These are phyloP conservation scores for Andrena minutula DNA, from an alignment of 2,888 invertebrate genomes.

Conservation along the genomic window DNA sequence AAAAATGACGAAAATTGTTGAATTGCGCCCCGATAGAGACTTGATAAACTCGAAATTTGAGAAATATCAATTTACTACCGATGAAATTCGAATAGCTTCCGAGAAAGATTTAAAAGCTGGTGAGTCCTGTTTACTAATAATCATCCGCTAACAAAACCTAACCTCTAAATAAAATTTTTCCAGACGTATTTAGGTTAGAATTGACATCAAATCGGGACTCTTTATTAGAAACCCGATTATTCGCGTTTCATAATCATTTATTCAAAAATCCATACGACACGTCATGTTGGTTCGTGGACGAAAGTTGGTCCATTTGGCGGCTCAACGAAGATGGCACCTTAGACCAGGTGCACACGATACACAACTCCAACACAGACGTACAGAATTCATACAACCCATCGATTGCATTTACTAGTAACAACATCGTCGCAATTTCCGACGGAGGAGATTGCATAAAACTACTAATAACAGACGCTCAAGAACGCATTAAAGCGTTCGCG, in stretches of 20 bases:
- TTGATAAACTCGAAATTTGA: slow-evolving; percentile 78
- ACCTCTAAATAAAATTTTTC: slow-evolving; percentile 40
- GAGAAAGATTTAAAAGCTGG: slow-evolving; percentile 74
- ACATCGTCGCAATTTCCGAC: slow-evolving; percentile 73
- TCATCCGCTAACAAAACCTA: not conserved
- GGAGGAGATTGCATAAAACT: slow-evolving; percentile 76
- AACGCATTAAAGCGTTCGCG: slow-evolving; percentile 52
- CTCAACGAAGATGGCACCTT: slow-evolving; percentile 67
- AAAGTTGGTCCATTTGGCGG: slow-evolving; percentile 76
- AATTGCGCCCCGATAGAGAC: slow-evolving; percentile 77
- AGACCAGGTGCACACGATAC: slow-evolving; percentile 63
- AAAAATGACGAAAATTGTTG: slow-evolving; percentile 79
- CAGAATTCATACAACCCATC: slow-evolving; percentile 78
- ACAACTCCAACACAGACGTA: slow-evolving; percentile 17
- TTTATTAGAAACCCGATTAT: slow-evolving; percentile 80
- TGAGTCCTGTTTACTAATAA: slow-evolving; percentile 55
- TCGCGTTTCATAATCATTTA: slow-evolving; percentile 83
- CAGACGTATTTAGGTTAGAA: slow-evolving; percentile 79
- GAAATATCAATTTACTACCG: slow-evolving; percentile 81
- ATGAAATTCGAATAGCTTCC: slow-evolving; percentile 67
- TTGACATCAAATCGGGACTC: slow-evolving; percentile 78
- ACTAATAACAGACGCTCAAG: slow-evolving; percentile 55
- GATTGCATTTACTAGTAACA: slow-evolving; percentile 76
- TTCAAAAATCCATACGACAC: slow-evolving; percentile 80
- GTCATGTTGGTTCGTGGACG: slow-evolving; percentile 81